Conservation (phyloP, 2,797 vertebrate genomes). For the Phyllotis vaccarum region DNA sequence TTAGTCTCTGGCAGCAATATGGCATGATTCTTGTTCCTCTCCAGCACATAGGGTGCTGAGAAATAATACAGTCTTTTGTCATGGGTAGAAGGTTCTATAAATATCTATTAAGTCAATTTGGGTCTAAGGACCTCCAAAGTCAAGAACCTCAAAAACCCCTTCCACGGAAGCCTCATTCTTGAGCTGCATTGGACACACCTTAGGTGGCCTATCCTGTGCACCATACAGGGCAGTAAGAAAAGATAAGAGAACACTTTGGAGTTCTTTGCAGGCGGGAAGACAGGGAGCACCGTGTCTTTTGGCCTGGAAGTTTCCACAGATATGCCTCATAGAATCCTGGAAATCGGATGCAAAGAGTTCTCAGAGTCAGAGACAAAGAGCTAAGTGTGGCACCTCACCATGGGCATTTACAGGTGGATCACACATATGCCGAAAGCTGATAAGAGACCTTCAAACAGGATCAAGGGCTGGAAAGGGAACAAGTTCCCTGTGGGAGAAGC, state of each 20-base stretch:
- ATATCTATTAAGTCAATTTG: no score
- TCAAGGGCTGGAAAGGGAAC: background rate
- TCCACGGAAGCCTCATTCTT: no score
- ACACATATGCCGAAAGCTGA: background rate
- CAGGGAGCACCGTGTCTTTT: background rate
- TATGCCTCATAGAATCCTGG: background rate
- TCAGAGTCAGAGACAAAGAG: background rate
- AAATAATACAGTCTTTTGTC: no score
- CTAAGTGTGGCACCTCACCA: background rate
- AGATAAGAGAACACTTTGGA: background rate
- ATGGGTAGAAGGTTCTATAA: no score
- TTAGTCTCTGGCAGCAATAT: no score
- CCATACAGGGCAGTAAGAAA: background rate
- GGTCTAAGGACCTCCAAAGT: no score
- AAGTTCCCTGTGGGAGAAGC: background rate
- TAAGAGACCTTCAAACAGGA: background rate
- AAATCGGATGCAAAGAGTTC: background rate
- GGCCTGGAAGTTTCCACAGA: background rate
- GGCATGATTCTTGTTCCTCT: no score
- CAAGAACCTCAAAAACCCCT: no score
- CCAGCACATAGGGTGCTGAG: no score
- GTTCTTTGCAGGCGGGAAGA: background rate
- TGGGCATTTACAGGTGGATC: background rate
- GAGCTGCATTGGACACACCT: no score
- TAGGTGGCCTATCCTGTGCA: no score